Evolutionary conservation across 2,888 invertebrate genomes (phyloP), one percentile per base, ranked within the genome.

Genomic region (Trilocha varians): DNA sequence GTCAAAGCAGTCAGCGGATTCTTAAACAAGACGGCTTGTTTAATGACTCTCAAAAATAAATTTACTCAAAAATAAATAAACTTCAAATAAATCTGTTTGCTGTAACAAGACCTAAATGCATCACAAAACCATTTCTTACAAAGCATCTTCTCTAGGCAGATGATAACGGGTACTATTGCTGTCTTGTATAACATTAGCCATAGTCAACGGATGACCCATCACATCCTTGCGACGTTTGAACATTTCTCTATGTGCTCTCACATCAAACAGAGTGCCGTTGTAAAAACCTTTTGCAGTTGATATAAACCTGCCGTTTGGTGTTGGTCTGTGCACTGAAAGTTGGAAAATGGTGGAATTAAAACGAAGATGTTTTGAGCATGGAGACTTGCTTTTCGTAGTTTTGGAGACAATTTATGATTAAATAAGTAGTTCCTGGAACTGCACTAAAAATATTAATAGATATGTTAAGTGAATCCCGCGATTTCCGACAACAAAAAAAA

Each of bases 151-250:
- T 33, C 50, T 61, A 0, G 66, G 62, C 13, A 78, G 44, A 47
- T 75, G 75, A 16, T 66, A 52, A 8, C 58, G 53, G 0, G 74
- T 68, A 0, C 56, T 52, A 39, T 78, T 78, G 41, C 66, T 76
- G 17, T 78, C 76, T 41, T 73, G 70, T 15, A 79, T 68, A 3
- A 70, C 64, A n/a, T 72, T 72, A 3, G 72, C 59, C 68, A 78
- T 73, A 2, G 62, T 63, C 11, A 79, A 45, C 0, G 66, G 45
- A 17, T 73, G 67, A 0, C 71, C 65, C 66, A 65, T 67, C 13
- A 77, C 45, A 40, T 79, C 55, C 2, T 54, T 52, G 3, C 79
- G 54, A 36, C 78, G 53, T 8, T 62, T 49, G 42, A 61, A 79
- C 42, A 75, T 40, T 45, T 66, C 66, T 5, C 62, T 57, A 14